These are phyloP conservation scores for Leptinotarsa peninsularis DNA, from an alignment of 2,888 invertebrate genomes.

Conservation along the genomic window DNA sequence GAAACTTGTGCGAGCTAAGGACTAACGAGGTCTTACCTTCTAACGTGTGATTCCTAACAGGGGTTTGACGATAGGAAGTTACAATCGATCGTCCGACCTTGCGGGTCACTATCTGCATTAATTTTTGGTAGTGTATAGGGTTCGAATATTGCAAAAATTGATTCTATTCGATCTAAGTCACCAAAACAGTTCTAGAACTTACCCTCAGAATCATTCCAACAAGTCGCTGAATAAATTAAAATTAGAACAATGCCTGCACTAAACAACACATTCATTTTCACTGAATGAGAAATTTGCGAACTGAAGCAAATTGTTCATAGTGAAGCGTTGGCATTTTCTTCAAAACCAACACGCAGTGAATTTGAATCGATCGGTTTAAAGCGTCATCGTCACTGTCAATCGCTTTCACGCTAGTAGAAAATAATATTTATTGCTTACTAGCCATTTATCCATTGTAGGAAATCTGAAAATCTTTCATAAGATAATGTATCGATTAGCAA, in stretches of 20 bases:
- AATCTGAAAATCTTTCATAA: neutral
- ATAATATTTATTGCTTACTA: neutral
- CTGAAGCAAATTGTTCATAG: slow-evolving; percentile 21
- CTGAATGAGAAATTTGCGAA: slow-evolving; percentile 29
- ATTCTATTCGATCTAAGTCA: no score
- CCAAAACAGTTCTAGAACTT: neutral
- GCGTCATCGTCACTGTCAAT: slow-evolving; percentile 1
- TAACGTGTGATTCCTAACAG: no score
- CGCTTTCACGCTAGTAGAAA: slow-evolving; percentile 3
- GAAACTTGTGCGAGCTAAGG: no score
- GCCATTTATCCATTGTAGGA: neutral
- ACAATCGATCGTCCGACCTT: no score
- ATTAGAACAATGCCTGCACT: slow-evolving; percentile 25
- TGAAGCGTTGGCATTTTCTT: slow-evolving; percentile 31
- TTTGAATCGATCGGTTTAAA: neutral
- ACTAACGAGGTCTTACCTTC: no score
- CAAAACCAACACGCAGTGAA: slow-evolving; percentile 13
- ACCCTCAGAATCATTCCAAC: slow-evolving; percentile 26
- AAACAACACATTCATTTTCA: slow-evolving; percentile 32
- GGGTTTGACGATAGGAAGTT: no score
- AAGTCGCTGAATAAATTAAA: slow-evolving; percentile 23
- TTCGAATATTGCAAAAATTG: no score
- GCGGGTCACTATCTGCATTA: no score
- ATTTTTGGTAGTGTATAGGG: no score
- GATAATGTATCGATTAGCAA: no score